These are phyloP conservation scores for Melanogrammus aeglefinus DNA, from an alignment of 2,797 vertebrate species.

Conservation along the genomic window DNA sequence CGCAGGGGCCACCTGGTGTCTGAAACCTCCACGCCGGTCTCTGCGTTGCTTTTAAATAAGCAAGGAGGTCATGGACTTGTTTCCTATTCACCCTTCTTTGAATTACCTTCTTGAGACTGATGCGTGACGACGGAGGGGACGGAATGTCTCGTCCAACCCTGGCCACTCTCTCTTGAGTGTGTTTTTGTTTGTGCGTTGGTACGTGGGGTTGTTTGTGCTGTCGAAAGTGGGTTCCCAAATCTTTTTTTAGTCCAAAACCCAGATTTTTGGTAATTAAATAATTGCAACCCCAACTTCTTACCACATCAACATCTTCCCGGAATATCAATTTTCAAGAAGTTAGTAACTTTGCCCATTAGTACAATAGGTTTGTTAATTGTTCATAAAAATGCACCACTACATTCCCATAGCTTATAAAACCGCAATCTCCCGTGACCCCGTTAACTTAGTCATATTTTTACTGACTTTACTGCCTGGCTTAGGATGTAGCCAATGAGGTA, in stretches of 20 bases:
- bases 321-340: no score
- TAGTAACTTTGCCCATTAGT: no score
- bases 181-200: background rate
- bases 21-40: background rate
- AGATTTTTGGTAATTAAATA: no score
- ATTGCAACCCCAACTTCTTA: no score
- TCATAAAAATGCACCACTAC: background rate
- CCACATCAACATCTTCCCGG: no score
- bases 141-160: background rate
- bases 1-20: background rate
- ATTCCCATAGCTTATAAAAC: background rate
- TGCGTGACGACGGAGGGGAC: background rate
- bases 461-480: no score
- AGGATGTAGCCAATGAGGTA: no score
- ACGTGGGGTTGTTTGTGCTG: background rate
- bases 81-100: background rate
- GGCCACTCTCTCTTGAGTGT: background rate
- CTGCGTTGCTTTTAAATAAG: background rate
- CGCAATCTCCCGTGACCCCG: background rate
- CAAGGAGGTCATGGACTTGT: background rate
- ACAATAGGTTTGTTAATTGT: no score
- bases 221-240: no score
- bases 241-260: no score
- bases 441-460: no score
- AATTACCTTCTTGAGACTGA: background rate